A percentile compares a stretch with the other conserved stretches of the same genome.
phyloP scores from a whole-genome alignment of 2,888 invertebrate species.

The Drosophila quasianomalipes region DNA sequence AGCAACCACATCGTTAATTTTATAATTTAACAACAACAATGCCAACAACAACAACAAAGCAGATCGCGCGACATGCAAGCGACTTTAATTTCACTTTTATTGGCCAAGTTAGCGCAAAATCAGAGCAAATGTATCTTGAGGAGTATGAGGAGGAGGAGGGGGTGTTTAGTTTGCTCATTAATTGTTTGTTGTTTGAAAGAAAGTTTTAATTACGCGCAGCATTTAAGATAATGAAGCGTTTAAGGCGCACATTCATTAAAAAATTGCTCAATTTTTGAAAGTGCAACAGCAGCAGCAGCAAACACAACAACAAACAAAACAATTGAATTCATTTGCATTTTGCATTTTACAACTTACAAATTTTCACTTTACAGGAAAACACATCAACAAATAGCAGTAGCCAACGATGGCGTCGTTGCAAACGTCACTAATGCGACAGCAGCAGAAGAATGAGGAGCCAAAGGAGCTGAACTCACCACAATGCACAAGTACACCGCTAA shows the following conservation, averaged over 20 bases:
- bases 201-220: slow-evolving; percentile 72
- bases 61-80: slow-evolving; percentile 48
- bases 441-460: slow-evolving; percentile 12
- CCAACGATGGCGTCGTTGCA: slow-evolving; percentile 49
- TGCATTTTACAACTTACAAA: slow-evolving; percentile 32
- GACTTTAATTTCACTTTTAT: slow-evolving; percentile 71
- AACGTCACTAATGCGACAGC: slow-evolving; percentile 51
- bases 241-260: slow-evolving; percentile 72
- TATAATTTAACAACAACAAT: slow-evolving; percentile 30
- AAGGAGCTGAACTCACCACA: slow-evolving; percentile 14
- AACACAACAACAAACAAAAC: background rate
- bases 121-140: slow-evolving; percentile 14
- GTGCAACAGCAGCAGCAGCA: slow-evolving; percentile 47
- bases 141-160: background rate
- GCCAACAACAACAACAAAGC: background rate
- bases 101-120: slow-evolving; percentile 34
- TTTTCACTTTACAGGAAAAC: slow-evolving; percentile 49
- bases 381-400: slow-evolving; percentile 19
- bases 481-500: slow-evolving; percentile 14
- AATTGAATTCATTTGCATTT: slow-evolving; percentile 68
- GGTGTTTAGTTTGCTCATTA: slow-evolving; percentile 51
- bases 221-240: slow-evolving; percentile 76
- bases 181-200: slow-evolving; percentile 60
- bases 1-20: slow-evolving; percentile 34
- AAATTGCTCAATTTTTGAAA: slow-evolving; percentile 67